A percentile compares a stretch with the other conserved stretches of the same genome.
phyloP scores from a whole-genome alignment of 2,888 invertebrate species.

The Dromius quadrimaculatus region DNA sequence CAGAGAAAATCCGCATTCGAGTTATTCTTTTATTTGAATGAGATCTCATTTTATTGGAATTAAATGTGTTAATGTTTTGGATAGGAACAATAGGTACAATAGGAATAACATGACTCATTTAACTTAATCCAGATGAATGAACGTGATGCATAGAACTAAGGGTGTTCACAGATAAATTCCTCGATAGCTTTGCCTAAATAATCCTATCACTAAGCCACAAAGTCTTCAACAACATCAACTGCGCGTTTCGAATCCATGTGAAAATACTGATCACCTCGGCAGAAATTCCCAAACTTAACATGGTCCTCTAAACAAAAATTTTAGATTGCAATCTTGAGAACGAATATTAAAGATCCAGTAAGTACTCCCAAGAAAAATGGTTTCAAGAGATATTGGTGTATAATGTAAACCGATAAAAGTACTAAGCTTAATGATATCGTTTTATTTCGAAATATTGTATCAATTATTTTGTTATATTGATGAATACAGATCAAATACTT shows the following conservation, averaged over 20 bases:
- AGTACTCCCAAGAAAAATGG: too few relatives aligned
- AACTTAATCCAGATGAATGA: conserved; percentile 34
- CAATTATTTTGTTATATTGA: too few relatives aligned
- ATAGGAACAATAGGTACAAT: conserved; percentile 3
- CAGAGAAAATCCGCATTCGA: not conserved
- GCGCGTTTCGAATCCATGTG: conserved; percentile 23
- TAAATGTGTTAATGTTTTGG: not conserved
- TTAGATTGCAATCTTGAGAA: too few relatives aligned
- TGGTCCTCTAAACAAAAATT: too few relatives aligned
- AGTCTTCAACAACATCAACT: conserved; percentile 39
- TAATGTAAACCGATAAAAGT: too few relatives aligned
- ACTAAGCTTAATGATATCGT: too few relatives aligned
- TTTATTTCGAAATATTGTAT: too few relatives aligned
- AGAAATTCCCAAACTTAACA: conserved; percentile 1
- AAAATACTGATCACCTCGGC: conserved; percentile 17
- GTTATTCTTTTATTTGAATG: not conserved
- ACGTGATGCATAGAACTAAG: not conserved
- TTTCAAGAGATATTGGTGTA: too few relatives aligned
- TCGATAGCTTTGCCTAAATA: conserved; percentile 32
- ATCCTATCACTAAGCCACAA: conserved; percentile 34
- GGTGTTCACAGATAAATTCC: conserved; percentile 25
- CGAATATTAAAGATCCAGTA: too few relatives aligned
- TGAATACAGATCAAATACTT: too few relatives aligned
- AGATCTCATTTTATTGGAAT: not conserved
- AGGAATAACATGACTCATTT: conserved; percentile 19